These are phyloP conservation scores for Eupsilia transversa DNA, from an alignment of 2,888 invertebrate species.

Conservation along the genomic window DNA sequence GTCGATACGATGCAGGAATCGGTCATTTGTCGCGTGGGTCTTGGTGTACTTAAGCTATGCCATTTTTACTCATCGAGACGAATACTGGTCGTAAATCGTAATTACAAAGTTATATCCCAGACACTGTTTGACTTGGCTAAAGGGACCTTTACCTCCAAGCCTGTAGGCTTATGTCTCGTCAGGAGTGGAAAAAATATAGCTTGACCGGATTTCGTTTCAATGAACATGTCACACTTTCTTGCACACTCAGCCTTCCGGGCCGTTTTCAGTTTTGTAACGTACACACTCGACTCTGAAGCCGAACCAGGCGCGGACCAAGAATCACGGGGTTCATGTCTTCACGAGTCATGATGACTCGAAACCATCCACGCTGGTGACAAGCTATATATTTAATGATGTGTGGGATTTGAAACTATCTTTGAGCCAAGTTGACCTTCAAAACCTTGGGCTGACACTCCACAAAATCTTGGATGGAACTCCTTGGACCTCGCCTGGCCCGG, in stretches of 20 bases:
- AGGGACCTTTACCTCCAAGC: background rate
- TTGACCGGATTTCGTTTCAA: background rate
- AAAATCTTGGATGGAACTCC: background rate
- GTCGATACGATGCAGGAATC: background rate
- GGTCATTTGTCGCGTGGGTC: background rate
- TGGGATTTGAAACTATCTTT: background rate
- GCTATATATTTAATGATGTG: background rate
- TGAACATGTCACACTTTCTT: background rate
- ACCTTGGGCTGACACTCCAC: background rate
- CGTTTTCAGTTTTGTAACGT: no score
- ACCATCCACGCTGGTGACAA: background rate
- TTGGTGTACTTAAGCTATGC: background rate
- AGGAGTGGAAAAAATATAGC: background rate
- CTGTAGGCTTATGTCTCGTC: background rate
- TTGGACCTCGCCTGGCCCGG: no score
- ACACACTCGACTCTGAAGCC: no score
- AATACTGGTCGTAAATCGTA: conserved; percentile 29
- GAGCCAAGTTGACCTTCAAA: background rate
- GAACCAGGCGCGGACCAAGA: background rate
- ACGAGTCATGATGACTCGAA: background rate
- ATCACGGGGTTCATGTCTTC: no score
- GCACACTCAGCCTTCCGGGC: no score
- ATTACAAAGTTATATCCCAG: conserved; percentile 26
- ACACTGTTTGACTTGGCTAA: no score
- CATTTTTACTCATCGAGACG: conserved; percentile 35